These are phyloP conservation scores for Drosophila lacertosa DNA, from an alignment of 1,140 invertebrate species.

Conservation along the genomic window DNA sequence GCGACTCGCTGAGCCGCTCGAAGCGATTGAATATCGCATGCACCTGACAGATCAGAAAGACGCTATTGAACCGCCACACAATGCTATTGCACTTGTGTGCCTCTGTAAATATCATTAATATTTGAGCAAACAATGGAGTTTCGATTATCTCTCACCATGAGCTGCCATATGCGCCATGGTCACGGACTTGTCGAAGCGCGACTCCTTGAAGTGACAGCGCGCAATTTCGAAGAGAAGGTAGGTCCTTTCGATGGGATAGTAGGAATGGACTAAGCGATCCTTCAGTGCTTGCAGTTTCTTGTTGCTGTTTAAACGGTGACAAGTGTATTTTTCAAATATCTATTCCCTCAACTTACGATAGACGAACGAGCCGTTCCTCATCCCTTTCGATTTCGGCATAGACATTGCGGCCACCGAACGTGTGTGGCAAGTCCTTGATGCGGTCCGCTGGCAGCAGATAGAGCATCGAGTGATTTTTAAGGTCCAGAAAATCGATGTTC, in stretches of 20 bases:
- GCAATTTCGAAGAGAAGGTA: conserved; percentile 62
- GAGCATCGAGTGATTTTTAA: conserved; percentile 20
- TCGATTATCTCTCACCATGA: conserved; percentile 26
- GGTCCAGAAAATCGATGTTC: conserved; percentile 44
- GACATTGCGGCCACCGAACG: conserved; percentile 32
- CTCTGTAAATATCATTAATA: conserved; percentile 46
- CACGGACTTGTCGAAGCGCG: conserved; percentile 41
- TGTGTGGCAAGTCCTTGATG: neutral
- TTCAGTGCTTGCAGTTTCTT: conserved; percentile 40
- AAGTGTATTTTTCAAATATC: neutral
- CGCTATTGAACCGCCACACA: conserved; percentile 57
- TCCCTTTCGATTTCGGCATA: conserved; percentile 30
- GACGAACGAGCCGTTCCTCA: conserved; percentile 8
- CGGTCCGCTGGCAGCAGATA: conserved; percentile 45
- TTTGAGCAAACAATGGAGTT: neutral
- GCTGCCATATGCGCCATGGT: conserved; percentile 33
- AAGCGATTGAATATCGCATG: conserved; percentile 48
- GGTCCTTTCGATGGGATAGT: conserved; percentile 48
- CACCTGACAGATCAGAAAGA: conserved; percentile 58
- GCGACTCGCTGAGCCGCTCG: conserved; percentile 41
- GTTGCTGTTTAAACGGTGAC: conserved; percentile 9
- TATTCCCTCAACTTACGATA: conserved; percentile 15
- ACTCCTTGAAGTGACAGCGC: conserved; percentile 41
- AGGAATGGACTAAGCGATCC: conserved; percentile 47
- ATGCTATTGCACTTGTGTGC: conserved; percentile 44